Evolutionary conservation across 2,113 vertebrate genomes (phyloP).

Genomic region (Coptodon rendalli): DNA sequence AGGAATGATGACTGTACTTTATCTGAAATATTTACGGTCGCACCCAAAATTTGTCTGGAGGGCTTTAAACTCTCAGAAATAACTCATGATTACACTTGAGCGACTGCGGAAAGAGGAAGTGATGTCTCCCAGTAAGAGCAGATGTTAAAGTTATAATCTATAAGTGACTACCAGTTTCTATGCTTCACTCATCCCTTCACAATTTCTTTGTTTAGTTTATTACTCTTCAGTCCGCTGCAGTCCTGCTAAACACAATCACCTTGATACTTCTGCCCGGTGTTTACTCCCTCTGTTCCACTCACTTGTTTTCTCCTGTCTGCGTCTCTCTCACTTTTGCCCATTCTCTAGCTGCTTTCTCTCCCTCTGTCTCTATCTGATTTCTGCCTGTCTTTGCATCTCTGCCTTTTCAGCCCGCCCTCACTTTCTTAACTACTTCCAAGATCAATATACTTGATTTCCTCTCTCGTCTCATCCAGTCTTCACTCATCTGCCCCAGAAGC

Average conservation of each 20-base stretch:
- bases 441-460: slow-evolving; percentile 43
- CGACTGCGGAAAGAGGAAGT: not conserved
- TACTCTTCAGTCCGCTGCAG: not conserved
- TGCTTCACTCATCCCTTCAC: not conserved
- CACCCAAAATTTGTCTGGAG: not conserved
- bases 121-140: not conserved
- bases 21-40: not conserved
- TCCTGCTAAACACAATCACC: slow-evolving; percentile 1
- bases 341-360: not conserved
- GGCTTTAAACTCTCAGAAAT: not conserved
- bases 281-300: not conserved
- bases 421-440: slow-evolving; percentile 30
- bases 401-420: not conserved
- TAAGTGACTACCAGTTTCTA: not conserved
- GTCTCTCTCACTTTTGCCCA: not conserved
- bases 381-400: not conserved
- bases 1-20: not conserved
- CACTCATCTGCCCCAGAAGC: not conserved
- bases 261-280: slow-evolving; percentile 3
- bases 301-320: not conserved
- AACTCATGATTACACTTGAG: not conserved
- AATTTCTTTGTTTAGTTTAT: not conserved
- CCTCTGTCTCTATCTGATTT: slow-evolving; percentile 4
- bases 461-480: slow-evolving; percentile 11
- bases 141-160: not conserved